phyloP scores from a whole-genome alignment of 1,140 invertebrate genomes.

The Pygmarrhopalites habei region DNA sequence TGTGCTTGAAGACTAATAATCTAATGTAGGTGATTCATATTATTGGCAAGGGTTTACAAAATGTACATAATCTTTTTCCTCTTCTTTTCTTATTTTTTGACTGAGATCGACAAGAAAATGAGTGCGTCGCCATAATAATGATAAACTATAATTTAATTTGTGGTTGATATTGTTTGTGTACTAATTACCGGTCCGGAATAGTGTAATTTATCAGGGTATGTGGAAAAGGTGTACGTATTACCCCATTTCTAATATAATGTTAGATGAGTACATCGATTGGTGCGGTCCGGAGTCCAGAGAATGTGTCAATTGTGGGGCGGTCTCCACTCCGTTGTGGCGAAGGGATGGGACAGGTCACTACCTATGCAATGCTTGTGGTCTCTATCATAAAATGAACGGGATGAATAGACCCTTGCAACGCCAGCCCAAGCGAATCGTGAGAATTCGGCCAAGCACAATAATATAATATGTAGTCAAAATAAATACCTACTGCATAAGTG shows the following conservation, averaged over 20 bases:
- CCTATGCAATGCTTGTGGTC: constrained; percentile 93
- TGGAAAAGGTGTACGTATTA: no score
- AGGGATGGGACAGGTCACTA: constrained; percentile 94
- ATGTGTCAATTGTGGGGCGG: constrained; percentile 92
- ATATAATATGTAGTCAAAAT: no score
- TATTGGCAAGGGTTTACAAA: no score
- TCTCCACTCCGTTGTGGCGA: constrained; percentile 70
- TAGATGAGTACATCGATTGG: constrained; percentile 22
- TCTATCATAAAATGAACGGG: constrained; percentile 94
- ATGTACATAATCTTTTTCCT: no score
- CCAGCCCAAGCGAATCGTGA: constrained; percentile 81
- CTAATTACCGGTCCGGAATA: no score
- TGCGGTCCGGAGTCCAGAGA: constrained; percentile 68
- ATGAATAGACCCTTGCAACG: constrained; percentile 84
- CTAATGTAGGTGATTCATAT: no score
- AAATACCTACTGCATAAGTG: not conserved
- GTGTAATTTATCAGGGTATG: no score
- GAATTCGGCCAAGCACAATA: no score
- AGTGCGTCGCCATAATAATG: no score
- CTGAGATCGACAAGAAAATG: no score
- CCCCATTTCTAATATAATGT: not conserved
- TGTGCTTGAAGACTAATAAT: no score
- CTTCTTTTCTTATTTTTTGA: no score
- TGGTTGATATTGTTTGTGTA: not conserved
- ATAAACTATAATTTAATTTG: not conserved